Evolutionary conservation across 2,888 invertebrate genomes (phyloP).

Genomic region (Cantharis lateralis): DNA sequence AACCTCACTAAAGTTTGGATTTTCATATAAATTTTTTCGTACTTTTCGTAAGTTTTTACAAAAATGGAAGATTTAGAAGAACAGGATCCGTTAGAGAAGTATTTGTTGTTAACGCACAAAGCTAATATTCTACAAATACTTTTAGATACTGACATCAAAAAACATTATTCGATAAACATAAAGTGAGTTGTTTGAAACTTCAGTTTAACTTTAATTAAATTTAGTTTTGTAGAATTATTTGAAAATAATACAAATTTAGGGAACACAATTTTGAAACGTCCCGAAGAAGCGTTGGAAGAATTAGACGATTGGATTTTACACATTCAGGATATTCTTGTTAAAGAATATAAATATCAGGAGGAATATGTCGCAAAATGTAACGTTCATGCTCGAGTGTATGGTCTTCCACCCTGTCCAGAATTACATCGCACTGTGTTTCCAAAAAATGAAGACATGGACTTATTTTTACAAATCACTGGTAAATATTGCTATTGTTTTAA

Average conservation of each 20-base stretch:
- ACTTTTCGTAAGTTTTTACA: neutral
- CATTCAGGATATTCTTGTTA: conserved; percentile 64
- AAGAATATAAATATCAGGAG: conserved; percentile 49
- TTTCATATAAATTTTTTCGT: neutral
- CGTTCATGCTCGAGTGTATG: conserved; percentile 69
- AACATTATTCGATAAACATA: conserved; percentile 69
- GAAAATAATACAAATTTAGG: conserved; percentile 71
- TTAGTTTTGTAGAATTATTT: conserved; percentile 71
- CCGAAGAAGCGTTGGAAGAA: conserved; percentile 64
- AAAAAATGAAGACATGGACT: conserved; percentile 70
- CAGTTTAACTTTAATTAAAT: conserved; percentile 19
- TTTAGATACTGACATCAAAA: conserved; percentile 61
- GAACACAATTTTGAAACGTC: conserved; percentile 68
- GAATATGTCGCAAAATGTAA: conserved; percentile 63
- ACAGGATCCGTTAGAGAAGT: conserved; percentile 51
- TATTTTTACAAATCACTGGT: conserved; percentile 76
- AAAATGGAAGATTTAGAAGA: neutral
- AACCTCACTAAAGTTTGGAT: neutral
- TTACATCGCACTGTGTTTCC: conserved; percentile 70
- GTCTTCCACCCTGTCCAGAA: conserved; percentile 72
- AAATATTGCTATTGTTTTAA: neutral
- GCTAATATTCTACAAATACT: conserved; percentile 67
- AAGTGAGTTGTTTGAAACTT: conserved; percentile 62
- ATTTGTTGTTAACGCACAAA: conserved; percentile 64
- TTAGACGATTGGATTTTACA: conserved; percentile 67